These are phyloP conservation scores for Rafetus swinhoei DNA, from an alignment of 2,113 vertebrate species.

Conservation along the genomic window DNA sequence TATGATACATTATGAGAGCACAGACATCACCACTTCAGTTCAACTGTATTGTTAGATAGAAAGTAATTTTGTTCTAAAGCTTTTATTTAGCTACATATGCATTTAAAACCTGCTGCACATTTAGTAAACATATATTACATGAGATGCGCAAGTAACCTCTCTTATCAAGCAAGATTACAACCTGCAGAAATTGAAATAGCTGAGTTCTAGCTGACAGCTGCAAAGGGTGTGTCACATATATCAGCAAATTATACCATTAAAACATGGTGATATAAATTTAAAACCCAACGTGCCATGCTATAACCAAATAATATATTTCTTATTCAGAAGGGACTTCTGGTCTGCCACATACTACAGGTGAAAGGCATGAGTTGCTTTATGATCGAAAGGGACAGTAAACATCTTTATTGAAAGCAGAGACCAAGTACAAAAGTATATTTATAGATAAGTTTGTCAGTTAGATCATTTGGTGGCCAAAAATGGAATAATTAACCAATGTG, in stretches of 20 bases:
- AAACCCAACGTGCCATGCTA: conserved; percentile 64
- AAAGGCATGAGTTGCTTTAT: conserved; percentile 74
- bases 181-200: neutral
- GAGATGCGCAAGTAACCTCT: neutral
- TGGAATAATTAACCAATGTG: neutral
- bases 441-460: neutral
- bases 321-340: conserved; percentile 81
- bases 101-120: conserved; percentile 16
- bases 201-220: neutral
- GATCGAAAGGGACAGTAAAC: conserved; percentile 82
- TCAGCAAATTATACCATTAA: conserved; percentile 46
- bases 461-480: neutral
- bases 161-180: neutral
- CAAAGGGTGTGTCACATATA: neutral
- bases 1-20: conserved; percentile 53
- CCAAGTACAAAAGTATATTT: conserved; percentile 66
- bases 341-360: conserved; percentile 76
- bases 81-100: neutral
- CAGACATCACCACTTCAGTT: conserved; percentile 65
- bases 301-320: conserved; percentile 80
- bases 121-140: neutral
- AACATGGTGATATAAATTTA: conserved; percentile 40
- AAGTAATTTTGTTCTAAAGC: conserved; percentile 54
- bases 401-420: conserved; percentile 81
- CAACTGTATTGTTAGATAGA: conserved; percentile 61